Conservation (phyloP, 2,888 invertebrate genomes). For the Eulithis testata region DNA sequence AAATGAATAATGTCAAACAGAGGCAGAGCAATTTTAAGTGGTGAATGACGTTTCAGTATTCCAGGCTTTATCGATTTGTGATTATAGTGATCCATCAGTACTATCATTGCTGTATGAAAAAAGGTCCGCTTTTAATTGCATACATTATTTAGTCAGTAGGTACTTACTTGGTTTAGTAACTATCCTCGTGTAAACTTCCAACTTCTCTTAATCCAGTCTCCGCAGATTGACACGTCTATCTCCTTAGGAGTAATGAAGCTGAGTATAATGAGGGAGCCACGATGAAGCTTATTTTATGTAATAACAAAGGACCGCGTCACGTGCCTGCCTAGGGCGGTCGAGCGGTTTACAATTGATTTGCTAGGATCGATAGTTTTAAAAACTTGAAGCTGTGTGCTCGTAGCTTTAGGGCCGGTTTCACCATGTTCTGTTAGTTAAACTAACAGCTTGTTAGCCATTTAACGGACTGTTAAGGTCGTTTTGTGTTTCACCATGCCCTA, state of each 20-base stretch:
- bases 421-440: too few relatives aligned
- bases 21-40: too few relatives aligned
- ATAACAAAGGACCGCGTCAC: conserved; percentile 45
- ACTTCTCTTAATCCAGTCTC: conserved; percentile 34
- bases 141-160: too few relatives aligned
- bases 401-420: background rate
- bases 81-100: too few relatives aligned
- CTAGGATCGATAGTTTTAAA: conserved; percentile 18
- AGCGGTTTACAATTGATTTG: conserved; percentile 33
- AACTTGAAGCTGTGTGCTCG: background rate
- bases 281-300: conserved; percentile 60
- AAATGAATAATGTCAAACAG: too few relatives aligned
- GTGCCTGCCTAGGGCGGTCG: conserved; percentile 36
- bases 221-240: conserved; percentile 62
- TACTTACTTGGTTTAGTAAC: background rate
- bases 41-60: too few relatives aligned
- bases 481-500: too few relatives aligned
- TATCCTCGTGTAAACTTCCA: conserved; percentile 4
- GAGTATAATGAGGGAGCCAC: conserved; percentile 61
- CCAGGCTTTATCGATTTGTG: too few relatives aligned
- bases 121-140: too few relatives aligned
- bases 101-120: too few relatives aligned
- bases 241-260: conserved; percentile 53
- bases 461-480: too few relatives aligned
- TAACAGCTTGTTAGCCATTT: too few relatives aligned